These are phyloP conservation scores for Lasioglossum malachurum DNA, from an alignment of 2,888 invertebrate genomes.

Conservation along the genomic window DNA sequence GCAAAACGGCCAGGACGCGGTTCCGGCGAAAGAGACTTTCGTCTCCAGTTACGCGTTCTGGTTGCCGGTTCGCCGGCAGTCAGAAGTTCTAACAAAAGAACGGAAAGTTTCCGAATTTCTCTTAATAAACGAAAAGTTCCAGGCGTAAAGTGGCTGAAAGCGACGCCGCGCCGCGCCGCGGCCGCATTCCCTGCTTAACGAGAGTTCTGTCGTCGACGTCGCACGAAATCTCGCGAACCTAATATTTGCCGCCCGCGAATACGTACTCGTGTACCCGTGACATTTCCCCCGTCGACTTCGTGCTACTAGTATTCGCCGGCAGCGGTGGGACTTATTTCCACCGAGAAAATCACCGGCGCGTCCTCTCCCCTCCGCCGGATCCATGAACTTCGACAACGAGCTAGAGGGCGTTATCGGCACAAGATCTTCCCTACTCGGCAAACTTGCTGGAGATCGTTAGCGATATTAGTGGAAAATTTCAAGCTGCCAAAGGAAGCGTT, in stretches of 20 bases:
- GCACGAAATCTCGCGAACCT: slow-evolving; percentile 52
- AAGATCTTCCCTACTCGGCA: background rate
- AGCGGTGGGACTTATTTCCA: slow-evolving; percentile 12
- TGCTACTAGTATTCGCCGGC: slow-evolving; percentile 29
- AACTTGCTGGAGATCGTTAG: slow-evolving; percentile 10
- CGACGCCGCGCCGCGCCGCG: slow-evolving; percentile 18
- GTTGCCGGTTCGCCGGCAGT: slow-evolving; percentile 22
- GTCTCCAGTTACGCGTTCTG: slow-evolving; percentile 24
- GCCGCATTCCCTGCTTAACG: slow-evolving; percentile 61
- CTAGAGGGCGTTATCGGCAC: background rate
- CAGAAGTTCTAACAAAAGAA: slow-evolving; percentile 57
- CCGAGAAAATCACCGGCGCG: background rate
- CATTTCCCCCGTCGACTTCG: slow-evolving; percentile 25
- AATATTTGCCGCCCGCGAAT: slow-evolving; percentile 66
- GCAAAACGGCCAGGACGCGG: background rate
- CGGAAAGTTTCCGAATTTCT: slow-evolving; percentile 65
- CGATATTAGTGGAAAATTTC: slow-evolving; percentile 31
- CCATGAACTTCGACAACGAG: background rate
- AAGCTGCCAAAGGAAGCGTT: background rate
- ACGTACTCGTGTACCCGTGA: slow-evolving; percentile 28
- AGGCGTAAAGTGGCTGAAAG: slow-evolving; percentile 47
- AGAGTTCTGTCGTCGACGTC: slow-evolving; percentile 51
- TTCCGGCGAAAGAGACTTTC: slow-evolving; percentile 2
- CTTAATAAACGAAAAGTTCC: slow-evolving; percentile 68
- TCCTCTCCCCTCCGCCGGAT: background rate